Evolutionary conservation across 2,888 invertebrate species (phyloP).

Genomic region (Laothoe populi): DNA sequence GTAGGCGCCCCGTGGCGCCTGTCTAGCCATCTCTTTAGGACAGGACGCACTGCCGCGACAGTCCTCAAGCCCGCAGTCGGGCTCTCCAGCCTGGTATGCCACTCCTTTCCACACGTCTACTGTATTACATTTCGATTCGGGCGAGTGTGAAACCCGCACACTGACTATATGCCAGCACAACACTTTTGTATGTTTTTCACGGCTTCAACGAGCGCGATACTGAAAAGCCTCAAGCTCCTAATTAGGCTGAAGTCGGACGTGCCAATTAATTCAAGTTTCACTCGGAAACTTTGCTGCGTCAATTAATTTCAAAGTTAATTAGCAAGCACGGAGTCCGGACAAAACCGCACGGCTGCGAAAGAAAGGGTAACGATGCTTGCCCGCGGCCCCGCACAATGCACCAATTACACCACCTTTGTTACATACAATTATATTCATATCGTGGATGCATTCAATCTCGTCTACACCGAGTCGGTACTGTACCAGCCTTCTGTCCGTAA

Average conservation of each 20-base stretch:
- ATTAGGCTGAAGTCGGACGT: conserved; percentile 84
- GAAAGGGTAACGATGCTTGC: conserved; percentile 81
- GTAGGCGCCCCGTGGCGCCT: too few relatives aligned
- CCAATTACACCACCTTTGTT: conserved; percentile 78
- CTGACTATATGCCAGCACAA: conserved; percentile 62
- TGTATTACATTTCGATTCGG: conserved; percentile 22
- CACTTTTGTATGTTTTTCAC: conserved; percentile 83
- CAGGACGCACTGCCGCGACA: too few relatives aligned
- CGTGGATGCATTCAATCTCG: conserved; percentile 53
- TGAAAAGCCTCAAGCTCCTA: conserved; percentile 84
- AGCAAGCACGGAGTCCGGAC: conserved; percentile 72
- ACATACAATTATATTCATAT: conserved; percentile 55
- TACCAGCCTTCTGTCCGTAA: conserved; percentile 1
- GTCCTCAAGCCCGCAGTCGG: too few relatives aligned
- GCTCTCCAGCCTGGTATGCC: too few relatives aligned
- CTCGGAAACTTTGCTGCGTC: conserved; percentile 84
- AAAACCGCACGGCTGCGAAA: conserved; percentile 76
- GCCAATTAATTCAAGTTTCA: conserved; percentile 85
- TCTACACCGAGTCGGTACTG: conserved; percentile 4
- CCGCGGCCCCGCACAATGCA: conserved; percentile 75
- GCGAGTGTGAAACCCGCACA: conserved; percentile 40
- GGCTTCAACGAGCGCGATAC: conserved; percentile 78
- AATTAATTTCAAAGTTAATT: conserved; percentile 86
- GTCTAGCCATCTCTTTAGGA: too few relatives aligned
- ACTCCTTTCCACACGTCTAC: background rate